phyloP scores from a whole-genome alignment of 2,888 invertebrate species.

The Marasmarcha lunaedactyla region DNA sequence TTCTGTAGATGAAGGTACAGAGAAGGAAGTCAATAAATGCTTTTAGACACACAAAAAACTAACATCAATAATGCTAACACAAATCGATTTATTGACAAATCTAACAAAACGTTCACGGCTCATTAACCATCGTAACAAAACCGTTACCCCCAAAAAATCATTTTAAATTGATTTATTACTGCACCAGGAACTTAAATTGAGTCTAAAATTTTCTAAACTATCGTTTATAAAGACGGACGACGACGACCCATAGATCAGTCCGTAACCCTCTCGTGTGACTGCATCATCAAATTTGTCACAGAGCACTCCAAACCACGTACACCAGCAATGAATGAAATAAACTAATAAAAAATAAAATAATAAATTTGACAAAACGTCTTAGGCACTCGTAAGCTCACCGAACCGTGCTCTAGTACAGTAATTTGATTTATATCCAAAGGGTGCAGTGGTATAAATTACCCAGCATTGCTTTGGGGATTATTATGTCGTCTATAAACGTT shows the following conservation, averaged over 20 bases:
- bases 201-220: constrained; percentile 59
- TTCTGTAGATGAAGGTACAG: too few relatives aligned
- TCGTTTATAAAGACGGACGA: constrained; percentile 41
- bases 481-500: constrained; percentile 7
- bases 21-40: too few relatives aligned
- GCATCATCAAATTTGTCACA: constrained; percentile 70
- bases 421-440: constrained; percentile 68
- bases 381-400: constrained; percentile 53
- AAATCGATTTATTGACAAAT: too few relatives aligned
- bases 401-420: constrained; percentile 60
- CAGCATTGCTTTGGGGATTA: constrained; percentile 30
- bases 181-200: constrained; percentile 55
- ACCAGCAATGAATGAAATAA: constrained; percentile 46
- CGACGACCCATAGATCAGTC: constrained; percentile 61
- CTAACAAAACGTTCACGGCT: constrained; percentile 38
- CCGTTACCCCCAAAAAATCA: constrained; percentile 39
- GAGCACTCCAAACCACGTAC: constrained; percentile 58
- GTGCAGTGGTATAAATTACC: constrained; percentile 53
- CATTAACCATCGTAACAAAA: constrained; percentile 38
- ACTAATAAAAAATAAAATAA: constrained; percentile 68
- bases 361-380: constrained; percentile 71
- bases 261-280: constrained; percentile 52
- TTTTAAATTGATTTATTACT: constrained; percentile 46
- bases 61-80: too few relatives aligned
- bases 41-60: too few relatives aligned